These are phyloP conservation scores for Steinernema scapterisci DNA, from an alignment of 2,888 invertebrate species.

Conservation along the genomic window DNA sequence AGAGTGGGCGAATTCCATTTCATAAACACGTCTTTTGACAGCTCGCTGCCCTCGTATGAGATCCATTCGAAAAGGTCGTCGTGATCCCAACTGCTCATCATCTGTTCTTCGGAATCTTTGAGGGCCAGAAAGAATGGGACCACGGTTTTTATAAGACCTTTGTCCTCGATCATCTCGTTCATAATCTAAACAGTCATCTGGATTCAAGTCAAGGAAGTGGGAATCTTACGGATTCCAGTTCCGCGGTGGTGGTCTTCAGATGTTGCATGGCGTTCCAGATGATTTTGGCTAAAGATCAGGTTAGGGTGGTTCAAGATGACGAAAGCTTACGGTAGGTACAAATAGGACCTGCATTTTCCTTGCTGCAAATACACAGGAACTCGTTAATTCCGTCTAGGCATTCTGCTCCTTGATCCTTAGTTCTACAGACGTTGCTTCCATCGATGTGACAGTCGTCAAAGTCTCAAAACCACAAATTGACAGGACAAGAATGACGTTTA, in stretches of 20 bases:
- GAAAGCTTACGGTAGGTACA: no score
- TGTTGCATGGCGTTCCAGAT: neutral
- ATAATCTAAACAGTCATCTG: neutral
- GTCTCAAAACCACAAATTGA: neutral
- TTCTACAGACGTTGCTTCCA: neutral
- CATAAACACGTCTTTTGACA: constrained; percentile 31
- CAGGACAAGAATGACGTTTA: no score
- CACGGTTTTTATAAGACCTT: no score
- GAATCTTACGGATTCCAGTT: neutral
- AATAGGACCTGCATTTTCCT: no score
- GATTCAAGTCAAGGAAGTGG: neutral
- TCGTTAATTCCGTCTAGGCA: neutral
- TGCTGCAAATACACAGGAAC: neutral
- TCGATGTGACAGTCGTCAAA: neutral
- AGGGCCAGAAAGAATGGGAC: constrained; percentile 36
- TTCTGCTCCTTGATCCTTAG: neutral
- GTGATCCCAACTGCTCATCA: constrained; percentile 40
- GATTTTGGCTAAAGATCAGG: no score
- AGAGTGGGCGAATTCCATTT: constrained; percentile 40
- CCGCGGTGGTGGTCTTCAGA: neutral
- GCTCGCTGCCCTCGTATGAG: constrained; percentile 38
- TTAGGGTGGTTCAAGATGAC: no score
- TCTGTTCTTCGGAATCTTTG: constrained; percentile 33
- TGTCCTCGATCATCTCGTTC: constrained; percentile 20
- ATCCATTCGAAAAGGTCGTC: constrained; percentile 43